Percentiles rank a stretch among this genome's conserved stretches.
These are phyloP conservation scores for Aplysia californica DNA, from an alignment of 1,140 invertebrate genomes.

Conservation along the genomic window DNA sequence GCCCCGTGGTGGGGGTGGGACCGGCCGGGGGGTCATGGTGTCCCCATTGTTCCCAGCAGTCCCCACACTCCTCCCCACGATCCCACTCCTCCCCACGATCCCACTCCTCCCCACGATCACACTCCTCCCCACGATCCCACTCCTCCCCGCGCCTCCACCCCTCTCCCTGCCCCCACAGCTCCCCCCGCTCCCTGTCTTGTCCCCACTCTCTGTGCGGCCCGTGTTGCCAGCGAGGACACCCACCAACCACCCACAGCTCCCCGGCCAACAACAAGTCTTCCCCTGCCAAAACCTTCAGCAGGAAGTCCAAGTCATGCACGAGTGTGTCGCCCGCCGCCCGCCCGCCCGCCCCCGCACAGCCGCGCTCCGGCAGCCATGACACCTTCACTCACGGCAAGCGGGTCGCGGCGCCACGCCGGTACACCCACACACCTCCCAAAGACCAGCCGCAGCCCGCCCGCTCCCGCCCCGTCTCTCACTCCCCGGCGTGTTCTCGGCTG, in stretches of 20 bases:
- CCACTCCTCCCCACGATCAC: constrained; percentile 7
- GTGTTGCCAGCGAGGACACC: neutral
- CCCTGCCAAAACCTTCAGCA: neutral
- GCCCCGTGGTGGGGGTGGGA: constrained; percentile 32
- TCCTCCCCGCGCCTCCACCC: neutral
- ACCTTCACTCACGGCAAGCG: too few relatives aligned
- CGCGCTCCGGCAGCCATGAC: constrained; percentile 2
- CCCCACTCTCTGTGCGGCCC: neutral
- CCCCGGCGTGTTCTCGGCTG: constrained; percentile 7
- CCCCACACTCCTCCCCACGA: constrained; percentile 24
- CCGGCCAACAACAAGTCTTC: constrained; percentile 11
- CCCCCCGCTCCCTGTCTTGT: constrained; percentile 1
- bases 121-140: neutral
- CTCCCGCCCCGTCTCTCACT: constrained; percentile 7
- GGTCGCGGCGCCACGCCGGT: too few relatives aligned
- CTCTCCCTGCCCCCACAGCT: constrained; percentile 1
- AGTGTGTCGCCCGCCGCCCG: neutral
- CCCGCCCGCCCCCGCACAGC: neutral
- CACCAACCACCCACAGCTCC: constrained; percentile 26
- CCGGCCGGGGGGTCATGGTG: constrained; percentile 8
- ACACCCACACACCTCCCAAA: too few relatives aligned
- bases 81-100: constrained; percentile 26
- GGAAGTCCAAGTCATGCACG: constrained; percentile 14
- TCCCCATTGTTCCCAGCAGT: constrained; percentile 21
- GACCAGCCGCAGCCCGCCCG: too few relatives aligned